A percentile compares a stretch with the other conserved stretches of the same genome.
These are phyloP conservation scores for Smutsia gigantea DNA, from an alignment of 2,797 vertebrate genomes.

Conservation along the genomic window DNA sequence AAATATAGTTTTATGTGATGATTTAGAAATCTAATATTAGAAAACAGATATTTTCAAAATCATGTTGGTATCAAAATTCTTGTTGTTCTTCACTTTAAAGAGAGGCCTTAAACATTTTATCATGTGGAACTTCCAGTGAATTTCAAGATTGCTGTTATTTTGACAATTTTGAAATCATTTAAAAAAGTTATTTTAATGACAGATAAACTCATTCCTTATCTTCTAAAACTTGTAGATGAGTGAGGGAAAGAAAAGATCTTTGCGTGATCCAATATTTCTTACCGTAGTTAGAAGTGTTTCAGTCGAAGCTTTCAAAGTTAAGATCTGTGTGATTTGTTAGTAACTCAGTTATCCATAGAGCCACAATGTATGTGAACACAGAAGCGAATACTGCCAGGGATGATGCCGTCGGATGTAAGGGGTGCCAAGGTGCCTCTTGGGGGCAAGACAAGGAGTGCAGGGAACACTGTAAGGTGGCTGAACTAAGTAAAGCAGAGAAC, in stretches of 20 bases:
- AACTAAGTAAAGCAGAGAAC: slow-evolving; percentile 11
- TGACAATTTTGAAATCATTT: slow-evolving; percentile 78
- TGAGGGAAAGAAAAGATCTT: slow-evolving; percentile 16
- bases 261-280: slow-evolving; percentile 23
- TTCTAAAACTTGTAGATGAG: neutral
- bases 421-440: neutral
- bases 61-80: slow-evolving; percentile 74
- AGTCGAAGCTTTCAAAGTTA: slow-evolving; percentile 24
- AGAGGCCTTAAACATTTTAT: slow-evolving; percentile 50
- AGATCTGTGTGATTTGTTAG: slow-evolving; percentile 27
- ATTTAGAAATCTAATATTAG: slow-evolving; percentile 43
- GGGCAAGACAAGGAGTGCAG: neutral
- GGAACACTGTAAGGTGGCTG: neutral
- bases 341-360: neutral
- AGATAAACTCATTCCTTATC: slow-evolving; percentile 23
- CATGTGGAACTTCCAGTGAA: slow-evolving; percentile 62
- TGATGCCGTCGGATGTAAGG: neutral
- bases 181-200: slow-evolving; percentile 54
- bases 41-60: slow-evolving; percentile 74
- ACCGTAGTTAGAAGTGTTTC: slow-evolving; percentile 48
- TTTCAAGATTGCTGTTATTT: slow-evolving; percentile 78
- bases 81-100: slow-evolving; percentile 58
- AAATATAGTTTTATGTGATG: slow-evolving; percentile 16
- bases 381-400: neutral
- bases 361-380: neutral